Evolutionary conservation across 2,888 invertebrate species (phyloP).

Genomic region (Catotricha subobsoleta): DNA sequence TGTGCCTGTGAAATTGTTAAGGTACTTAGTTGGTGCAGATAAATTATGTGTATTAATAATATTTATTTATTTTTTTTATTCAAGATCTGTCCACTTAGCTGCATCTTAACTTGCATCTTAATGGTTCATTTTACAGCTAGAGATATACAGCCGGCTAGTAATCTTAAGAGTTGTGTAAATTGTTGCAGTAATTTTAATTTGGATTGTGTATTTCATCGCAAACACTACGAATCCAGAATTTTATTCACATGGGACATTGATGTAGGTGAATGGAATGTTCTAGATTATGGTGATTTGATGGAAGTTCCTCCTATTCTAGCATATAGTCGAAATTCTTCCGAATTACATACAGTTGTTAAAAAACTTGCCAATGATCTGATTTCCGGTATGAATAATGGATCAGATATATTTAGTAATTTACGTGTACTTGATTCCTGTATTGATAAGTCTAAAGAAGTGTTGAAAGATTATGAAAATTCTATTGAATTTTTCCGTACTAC

Average conservation of each 20-base stretch:
- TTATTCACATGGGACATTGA: slow-evolving; percentile 30
- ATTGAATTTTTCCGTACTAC: slow-evolving; percentile 24
- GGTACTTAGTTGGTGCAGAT: slow-evolving; percentile 14
- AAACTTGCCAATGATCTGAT: slow-evolving; percentile 23
- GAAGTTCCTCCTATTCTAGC: slow-evolving; percentile 15
- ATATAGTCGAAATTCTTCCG: slow-evolving; percentile 13
- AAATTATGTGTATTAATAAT: neutral
- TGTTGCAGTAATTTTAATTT: slow-evolving; percentile 19
- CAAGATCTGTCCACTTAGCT: slow-evolving; percentile 25
- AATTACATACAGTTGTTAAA: slow-evolving; percentile 21
- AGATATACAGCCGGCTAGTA: slow-evolving; percentile 19
- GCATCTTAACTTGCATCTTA: slow-evolving; percentile 23
- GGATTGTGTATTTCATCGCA: slow-evolving; percentile 25
- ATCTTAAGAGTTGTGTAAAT: slow-evolving; percentile 21
- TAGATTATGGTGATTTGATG: slow-evolving; percentile 26
- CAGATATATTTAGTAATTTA: slow-evolving; percentile 23
- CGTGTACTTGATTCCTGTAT: slow-evolving; percentile 26
- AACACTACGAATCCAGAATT: slow-evolving; percentile 27
- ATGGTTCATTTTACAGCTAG: slow-evolving; percentile 29
- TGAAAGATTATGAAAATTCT: slow-evolving; percentile 25
- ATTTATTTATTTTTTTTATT: slow-evolving; percentile 1
- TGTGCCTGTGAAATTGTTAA: slow-evolving; percentile 29
- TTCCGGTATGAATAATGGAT: slow-evolving; percentile 16
- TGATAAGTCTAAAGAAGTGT: slow-evolving; percentile 24
- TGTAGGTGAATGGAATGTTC: slow-evolving; percentile 25